Evolutionary conservation across 2,113 vertebrate species (phyloP).

Genomic region (Dicerorhinus sumatrensis): DNA sequence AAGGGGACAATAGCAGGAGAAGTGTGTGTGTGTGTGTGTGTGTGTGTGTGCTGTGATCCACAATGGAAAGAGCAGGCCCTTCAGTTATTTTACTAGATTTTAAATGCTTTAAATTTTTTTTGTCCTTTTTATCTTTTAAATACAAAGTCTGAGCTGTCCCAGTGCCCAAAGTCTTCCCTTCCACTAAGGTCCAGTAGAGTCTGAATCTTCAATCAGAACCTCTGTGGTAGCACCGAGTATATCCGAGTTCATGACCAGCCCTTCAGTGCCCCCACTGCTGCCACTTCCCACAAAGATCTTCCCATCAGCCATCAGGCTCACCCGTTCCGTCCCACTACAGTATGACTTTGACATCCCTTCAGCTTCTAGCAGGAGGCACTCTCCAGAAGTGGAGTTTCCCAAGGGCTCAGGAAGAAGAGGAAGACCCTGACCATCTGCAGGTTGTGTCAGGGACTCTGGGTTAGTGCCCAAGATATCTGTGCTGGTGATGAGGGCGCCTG

Average conservation of each 20-base stretch:
- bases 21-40: conserved; percentile 58
- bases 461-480: conserved; percentile 90
- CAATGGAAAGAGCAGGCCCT: conserved; percentile 88
- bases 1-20: conserved; percentile 75
- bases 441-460: conserved; percentile 87
- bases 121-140: conserved; percentile 86
- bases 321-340: conserved; percentile 84
- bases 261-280: conserved; percentile 84
- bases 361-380: conserved; percentile 87
- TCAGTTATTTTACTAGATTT: conserved; percentile 88
- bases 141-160: conserved; percentile 87
- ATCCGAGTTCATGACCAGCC: conserved; percentile 90
- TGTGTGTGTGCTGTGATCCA: conserved; percentile 86
- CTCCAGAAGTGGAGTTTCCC: conserved; percentile 84
- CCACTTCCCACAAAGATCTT: conserved; percentile 88
- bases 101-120: conserved; percentile 87
- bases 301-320: conserved; percentile 88
- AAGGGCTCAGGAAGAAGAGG: conserved; percentile 88
- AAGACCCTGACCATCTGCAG: conserved; percentile 87
- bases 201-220: conserved; percentile 92
- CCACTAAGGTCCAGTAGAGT: conserved; percentile 89
- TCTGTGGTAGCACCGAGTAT: conserved; percentile 90
- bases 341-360: conserved; percentile 87
- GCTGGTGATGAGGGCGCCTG: conserved; percentile 95
- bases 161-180: conserved; percentile 80